A percentile compares a stretch with the other conserved stretches of the same genome.
These are phyloP conservation scores for Eudemis profundana DNA, from an alignment of 2,888 invertebrate genomes.

Conservation along the genomic window DNA sequence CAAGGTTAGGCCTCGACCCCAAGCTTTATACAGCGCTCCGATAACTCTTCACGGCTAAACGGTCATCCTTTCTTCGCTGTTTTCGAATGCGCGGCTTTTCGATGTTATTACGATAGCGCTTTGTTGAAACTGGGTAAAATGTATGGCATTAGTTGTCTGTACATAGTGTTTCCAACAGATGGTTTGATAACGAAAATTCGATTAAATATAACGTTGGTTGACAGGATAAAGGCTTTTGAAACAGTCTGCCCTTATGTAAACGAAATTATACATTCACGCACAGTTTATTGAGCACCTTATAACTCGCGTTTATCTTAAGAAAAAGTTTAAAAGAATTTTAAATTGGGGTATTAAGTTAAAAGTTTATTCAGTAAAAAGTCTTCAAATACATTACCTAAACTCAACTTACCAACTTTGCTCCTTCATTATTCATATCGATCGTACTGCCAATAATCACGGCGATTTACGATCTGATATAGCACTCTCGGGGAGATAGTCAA, in stretches of 20 bases:
- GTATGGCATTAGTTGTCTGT: no score
- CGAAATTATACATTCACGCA: no score
- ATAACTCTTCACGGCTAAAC: slow-evolving; percentile 57
- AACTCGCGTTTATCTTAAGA: no score
- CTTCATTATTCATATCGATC: not conserved
- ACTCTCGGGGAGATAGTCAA: no score
- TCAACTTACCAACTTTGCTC: not conserved
- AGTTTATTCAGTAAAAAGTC: not conserved
- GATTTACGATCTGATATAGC: no score
- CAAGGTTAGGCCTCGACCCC: slow-evolving; percentile 78
- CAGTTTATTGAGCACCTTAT: no score
- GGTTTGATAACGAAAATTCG: no score
- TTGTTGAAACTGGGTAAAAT: slow-evolving; percentile 4
- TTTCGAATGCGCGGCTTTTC: slow-evolving; percentile 33
- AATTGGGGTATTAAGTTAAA: not conserved
- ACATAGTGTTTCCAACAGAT: no score
- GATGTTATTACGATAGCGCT: slow-evolving; percentile 38
- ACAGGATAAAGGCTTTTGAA: no score
- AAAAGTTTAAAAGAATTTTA: not conserved
- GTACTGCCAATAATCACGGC: not conserved
- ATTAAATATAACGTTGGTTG: no score
- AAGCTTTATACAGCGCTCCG: slow-evolving; percentile 62
- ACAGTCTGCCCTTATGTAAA: no score
- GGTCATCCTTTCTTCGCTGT: slow-evolving; percentile 55
- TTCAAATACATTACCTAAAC: not conserved